Evolutionary conservation across 2,888 invertebrate species (phyloP).

Genomic region (Cephus nigrinus): DNA sequence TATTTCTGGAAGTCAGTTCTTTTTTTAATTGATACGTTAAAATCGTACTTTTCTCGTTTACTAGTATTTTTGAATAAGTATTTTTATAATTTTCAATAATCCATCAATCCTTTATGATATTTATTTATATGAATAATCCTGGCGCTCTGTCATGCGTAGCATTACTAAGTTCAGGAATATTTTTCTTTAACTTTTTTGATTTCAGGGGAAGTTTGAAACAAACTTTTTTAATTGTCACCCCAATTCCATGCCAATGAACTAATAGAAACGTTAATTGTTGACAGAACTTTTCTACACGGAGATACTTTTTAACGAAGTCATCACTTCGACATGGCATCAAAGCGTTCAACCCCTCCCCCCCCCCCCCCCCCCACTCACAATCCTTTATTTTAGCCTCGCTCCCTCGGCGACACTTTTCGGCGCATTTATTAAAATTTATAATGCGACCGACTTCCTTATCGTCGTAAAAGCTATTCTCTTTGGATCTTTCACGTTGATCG

Average conservation of each 20-base stretch:
- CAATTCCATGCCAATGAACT: background rate
- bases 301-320: too few species aligned
- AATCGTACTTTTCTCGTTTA: too few species aligned
- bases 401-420: background rate
- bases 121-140: background rate
- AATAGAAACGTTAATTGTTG: background rate
- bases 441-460: background rate
- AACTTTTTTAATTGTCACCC: background rate
- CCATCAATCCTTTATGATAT: background rate
- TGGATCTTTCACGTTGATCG: background rate
- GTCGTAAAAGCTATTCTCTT: background rate
- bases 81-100: background rate
- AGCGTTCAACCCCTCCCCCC: too few species aligned
- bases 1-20: background rate
- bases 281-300: too few species aligned
- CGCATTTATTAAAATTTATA: background rate
- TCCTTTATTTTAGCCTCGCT: background rate
- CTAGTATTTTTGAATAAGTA: background rate
- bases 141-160: background rate
- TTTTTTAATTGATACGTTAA: background rate
- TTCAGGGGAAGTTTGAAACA: background rate
- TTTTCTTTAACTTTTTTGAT: background rate
- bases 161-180: background rate
- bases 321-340: too few species aligned
- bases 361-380: too few species aligned